Evolutionary conservation across 2,888 invertebrate genomes (phyloP).

Genomic region (Melieria picta): DNA sequence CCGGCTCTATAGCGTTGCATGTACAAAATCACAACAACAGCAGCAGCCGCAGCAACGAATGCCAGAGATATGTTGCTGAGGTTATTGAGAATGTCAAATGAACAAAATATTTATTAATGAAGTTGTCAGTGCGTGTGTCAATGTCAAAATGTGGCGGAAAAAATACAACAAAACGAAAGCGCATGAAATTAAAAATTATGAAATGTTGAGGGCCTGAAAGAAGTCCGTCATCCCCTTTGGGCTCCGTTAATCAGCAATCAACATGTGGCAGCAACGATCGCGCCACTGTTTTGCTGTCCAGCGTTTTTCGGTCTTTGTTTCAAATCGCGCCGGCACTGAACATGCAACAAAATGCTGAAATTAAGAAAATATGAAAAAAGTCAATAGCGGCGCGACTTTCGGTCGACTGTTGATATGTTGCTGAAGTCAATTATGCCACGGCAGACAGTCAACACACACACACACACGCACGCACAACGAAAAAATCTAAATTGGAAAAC

Average conservation of each 20-base stretch:
- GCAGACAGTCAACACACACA: neutral
- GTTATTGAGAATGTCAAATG: conserved; percentile 31
- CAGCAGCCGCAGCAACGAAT: neutral
- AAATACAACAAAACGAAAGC: neutral
- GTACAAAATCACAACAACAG: neutral
- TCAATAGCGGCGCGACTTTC: neutral
- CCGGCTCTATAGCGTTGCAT: conserved; percentile 37
- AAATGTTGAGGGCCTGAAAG: neutral
- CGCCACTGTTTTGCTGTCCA: neutral
- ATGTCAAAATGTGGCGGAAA: conserved; percentile 39
- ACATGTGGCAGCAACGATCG: too few species aligned
- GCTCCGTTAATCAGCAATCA: too few species aligned
- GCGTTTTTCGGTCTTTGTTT: conserved; percentile 2
- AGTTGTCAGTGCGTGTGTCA: conserved; percentile 57
- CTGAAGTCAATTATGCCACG: conserved; percentile 1
- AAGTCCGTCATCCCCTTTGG: neutral
- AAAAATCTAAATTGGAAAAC: too few species aligned
- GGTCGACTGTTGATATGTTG: conserved; percentile 10
- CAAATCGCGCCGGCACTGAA: neutral
- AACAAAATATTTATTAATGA: conserved; percentile 57
- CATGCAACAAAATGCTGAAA: conserved; percentile 15
- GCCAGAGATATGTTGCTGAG: conserved; percentile 24
- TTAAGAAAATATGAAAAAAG: neutral
- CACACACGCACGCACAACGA: neutral
- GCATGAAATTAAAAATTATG: neutral